Evolutionary conservation across 92 coral and sea anemone species (phyloP).

Genomic region (Ricordea florida): DNA sequence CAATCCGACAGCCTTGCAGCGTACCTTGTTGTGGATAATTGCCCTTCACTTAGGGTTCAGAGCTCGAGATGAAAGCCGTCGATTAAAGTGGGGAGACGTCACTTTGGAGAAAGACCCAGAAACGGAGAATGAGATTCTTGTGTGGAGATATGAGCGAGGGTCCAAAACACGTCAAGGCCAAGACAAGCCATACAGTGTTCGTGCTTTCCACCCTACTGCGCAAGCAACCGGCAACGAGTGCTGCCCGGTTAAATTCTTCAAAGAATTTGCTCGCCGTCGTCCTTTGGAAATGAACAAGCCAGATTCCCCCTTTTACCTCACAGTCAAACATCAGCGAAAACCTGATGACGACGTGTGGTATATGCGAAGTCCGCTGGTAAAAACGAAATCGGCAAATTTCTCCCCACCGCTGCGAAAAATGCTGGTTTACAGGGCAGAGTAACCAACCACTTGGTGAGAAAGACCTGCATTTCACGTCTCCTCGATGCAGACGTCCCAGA

Average conservation of each 20-base stretch:
- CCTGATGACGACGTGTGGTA: conserved; percentile 26
- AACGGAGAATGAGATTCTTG: conserved; percentile 7
- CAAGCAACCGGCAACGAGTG: conserved; percentile 35
- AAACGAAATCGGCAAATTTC: conserved; percentile 45
- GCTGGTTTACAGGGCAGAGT: conserved; percentile 45
- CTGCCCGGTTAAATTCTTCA: conserved; percentile 27
- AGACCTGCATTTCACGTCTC: conserved; percentile 27
- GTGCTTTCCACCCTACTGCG: conserved; percentile 26
- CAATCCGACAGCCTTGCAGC: conserved; percentile 11
- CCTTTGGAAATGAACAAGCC: background rate
- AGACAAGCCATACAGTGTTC: background rate
- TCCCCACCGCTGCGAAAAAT: conserved; percentile 24
- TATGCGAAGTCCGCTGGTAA: conserved; percentile 30
- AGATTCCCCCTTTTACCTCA: background rate
- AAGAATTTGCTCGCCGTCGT: background rate
- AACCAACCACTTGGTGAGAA: conserved; percentile 40
- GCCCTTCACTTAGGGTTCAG: conserved; percentile 42
- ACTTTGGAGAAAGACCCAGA: background rate
- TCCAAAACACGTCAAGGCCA: conserved; percentile 23
- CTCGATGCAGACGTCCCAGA: conserved; percentile 25
- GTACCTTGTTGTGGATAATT: conserved; percentile 31
- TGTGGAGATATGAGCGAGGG: conserved; percentile 21
- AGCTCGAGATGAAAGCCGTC: conserved; percentile 43
- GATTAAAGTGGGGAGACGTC: conserved; percentile 37
- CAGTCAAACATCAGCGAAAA: conserved; percentile 12